phyloP scores from a whole-genome alignment of 1,140 invertebrate genomes.

The Microvelia longipes region DNA sequence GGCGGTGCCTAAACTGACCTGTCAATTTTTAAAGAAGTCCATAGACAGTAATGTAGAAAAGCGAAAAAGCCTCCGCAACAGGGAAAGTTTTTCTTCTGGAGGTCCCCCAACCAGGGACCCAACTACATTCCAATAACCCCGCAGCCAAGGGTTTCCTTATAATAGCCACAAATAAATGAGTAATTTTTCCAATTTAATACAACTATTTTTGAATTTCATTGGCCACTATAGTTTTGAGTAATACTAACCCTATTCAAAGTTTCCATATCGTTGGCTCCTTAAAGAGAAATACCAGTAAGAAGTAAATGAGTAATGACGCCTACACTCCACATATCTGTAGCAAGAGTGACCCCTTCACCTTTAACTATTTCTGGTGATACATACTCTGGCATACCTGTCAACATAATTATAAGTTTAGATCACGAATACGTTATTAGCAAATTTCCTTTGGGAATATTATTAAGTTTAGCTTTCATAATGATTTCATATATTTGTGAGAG shows the following conservation, averaged over 20 bases:
- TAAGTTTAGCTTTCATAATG: neutral
- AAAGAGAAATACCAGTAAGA: conserved; percentile 62
- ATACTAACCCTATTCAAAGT: conserved; percentile 67
- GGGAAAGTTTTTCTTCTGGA: too few relatives aligned
- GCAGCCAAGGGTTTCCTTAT: too few relatives aligned
- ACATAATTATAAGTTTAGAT: conserved; percentile 6
- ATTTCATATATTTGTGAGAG: too few relatives aligned
- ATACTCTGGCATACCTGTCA: conserved; percentile 60
- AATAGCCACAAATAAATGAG: too few relatives aligned
- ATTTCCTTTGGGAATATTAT: neutral
- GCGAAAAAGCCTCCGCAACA: too few relatives aligned
- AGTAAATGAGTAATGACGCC: conserved; percentile 86
- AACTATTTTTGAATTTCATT: neutral
- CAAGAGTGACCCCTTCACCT: conserved; percentile 66
- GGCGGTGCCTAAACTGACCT: too few relatives aligned
- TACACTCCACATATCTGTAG: conserved; percentile 82
- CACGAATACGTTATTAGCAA: neutral
- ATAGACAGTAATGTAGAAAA: too few relatives aligned
- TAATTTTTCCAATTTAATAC: neutral
- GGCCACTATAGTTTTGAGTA: conserved; percentile 3
- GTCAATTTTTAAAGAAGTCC: too few relatives aligned
- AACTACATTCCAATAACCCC: too few relatives aligned
- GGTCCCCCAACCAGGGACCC: too few relatives aligned
- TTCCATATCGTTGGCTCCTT: conserved; percentile 70
- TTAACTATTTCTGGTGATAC: conserved; percentile 75